Evolutionary conservation across 2,113 vertebrate genomes (phyloP).

Genomic region (Peromyscus maniculatus): DNA sequence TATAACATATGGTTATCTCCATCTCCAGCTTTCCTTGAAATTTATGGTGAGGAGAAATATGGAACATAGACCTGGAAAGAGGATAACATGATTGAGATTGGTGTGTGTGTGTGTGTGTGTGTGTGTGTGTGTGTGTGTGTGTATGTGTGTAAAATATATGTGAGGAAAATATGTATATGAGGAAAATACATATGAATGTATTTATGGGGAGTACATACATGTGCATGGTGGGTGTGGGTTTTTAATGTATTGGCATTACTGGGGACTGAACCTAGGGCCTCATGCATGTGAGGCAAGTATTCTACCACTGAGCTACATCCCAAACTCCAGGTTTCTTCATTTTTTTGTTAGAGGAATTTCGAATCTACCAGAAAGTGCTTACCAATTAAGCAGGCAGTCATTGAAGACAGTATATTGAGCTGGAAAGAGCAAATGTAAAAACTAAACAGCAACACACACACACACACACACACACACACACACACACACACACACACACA

Average conservation of each 20-base stretch:
- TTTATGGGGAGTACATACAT: neutral
- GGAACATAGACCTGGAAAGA: neutral
- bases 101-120: neutral
- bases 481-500: neutral
- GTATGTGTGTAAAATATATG: neutral
- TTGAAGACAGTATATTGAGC: neutral
- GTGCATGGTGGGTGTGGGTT: neutral
- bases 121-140: neutral
- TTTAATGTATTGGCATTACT: neutral
- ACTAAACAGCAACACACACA: neutral
- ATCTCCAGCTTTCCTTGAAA: neutral
- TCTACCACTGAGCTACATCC: neutral
- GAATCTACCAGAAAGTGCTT: conserved; percentile 21
- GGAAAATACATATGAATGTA: neutral
- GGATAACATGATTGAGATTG: neutral
- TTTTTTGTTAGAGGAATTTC: conserved; percentile 25
- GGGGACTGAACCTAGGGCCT: neutral
- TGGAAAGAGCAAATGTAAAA: neutral
- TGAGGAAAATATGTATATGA: neutral
- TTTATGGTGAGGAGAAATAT: neutral
- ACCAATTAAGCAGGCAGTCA: neutral
- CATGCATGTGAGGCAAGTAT: neutral
- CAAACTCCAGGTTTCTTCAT: neutral
- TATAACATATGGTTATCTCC: neutral
- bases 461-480: too few species aligned